Evolutionary conservation across 2,888 invertebrate genomes (phyloP).

Genomic region (Hermaeophaga mercurialis): DNA sequence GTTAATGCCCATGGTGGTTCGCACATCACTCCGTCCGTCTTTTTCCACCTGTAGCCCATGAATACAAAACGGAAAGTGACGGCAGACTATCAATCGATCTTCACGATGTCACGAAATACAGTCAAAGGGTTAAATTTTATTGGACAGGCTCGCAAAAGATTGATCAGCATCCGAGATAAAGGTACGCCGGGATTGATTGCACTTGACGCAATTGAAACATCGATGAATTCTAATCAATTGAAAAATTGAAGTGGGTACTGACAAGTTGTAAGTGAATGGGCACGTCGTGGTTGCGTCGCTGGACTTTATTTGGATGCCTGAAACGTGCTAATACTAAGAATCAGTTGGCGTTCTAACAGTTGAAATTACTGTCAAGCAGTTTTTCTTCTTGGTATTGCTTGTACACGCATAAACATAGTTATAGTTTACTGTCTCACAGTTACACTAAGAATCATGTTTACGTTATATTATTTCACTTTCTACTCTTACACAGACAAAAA

Average conservation of each 20-base stretch:
- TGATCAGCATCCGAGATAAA: constrained; percentile 38
- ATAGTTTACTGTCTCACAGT: too few species aligned
- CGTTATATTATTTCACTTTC: too few species aligned
- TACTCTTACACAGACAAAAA: too few species aligned
- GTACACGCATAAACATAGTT: too few species aligned
- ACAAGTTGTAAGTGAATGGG: constrained; percentile 35
- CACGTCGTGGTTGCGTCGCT: constrained; percentile 24
- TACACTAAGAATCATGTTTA: too few species aligned
- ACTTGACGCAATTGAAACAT: constrained; percentile 43
- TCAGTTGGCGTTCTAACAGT: neutral
- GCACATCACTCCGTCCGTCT: neutral
- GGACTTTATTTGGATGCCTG: constrained; percentile 11
- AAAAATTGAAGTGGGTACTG: constrained; percentile 45
- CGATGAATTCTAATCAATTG: constrained; percentile 38
- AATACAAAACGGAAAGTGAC: constrained; percentile 36
- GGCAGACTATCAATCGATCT: constrained; percentile 40
- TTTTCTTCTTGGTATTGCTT: too few species aligned
- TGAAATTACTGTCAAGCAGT: too few species aligned
- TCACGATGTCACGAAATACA: constrained; percentile 38
- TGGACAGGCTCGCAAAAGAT: constrained; percentile 41
- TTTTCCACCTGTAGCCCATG: constrained; percentile 12
- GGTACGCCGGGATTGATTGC: constrained; percentile 43
- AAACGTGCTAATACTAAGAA: constrained; percentile 13
- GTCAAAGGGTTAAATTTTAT: constrained; percentile 43
- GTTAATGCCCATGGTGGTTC: constrained; percentile 13